Percentiles rank a stretch among this genome's conserved stretches.
Evolutionary conservation across 2,113 vertebrate species (phyloP).

Genomic region (Tenebrosternarchus preto): DNA sequence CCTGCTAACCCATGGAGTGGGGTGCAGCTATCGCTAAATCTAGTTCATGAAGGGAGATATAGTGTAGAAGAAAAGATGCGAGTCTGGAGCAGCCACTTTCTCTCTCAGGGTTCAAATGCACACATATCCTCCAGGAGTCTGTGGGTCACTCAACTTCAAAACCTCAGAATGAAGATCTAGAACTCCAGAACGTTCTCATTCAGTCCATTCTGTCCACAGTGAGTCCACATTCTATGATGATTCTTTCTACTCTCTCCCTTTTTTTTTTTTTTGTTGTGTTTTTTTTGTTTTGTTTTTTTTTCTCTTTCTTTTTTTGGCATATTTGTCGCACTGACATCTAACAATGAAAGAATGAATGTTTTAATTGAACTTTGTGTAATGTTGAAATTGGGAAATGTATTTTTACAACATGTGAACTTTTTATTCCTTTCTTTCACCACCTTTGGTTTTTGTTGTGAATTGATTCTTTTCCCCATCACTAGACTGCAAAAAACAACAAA

Average conservation of each 20-base stretch:
- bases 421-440: slow-evolving; percentile 62
- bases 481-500: slow-evolving; percentile 77
- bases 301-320: slow-evolving; percentile 41
- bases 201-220: slow-evolving; percentile 60
- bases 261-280: neutral
- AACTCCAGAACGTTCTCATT: slow-evolving; percentile 52
- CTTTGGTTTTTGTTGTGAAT: slow-evolving; percentile 72
- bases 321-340: slow-evolving; percentile 73
- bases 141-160: slow-evolving; percentile 19
- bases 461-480: slow-evolving; percentile 67
- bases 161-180: slow-evolving; percentile 58
- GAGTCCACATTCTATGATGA: slow-evolving; percentile 45
- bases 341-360: slow-evolving; percentile 74
- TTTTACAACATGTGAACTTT: slow-evolving; percentile 81
- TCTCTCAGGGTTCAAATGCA: slow-evolving; percentile 81
- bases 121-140: slow-evolving; percentile 66
- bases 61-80: slow-evolving; percentile 49
- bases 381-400: slow-evolving; percentile 80
- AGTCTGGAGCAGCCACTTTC: slow-evolving; percentile 71
- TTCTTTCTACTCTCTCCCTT: slow-evolving; percentile 4
- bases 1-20: neutral
- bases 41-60: slow-evolving; percentile 16
- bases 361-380: slow-evolving; percentile 71
- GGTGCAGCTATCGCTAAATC: slow-evolving; percentile 1
- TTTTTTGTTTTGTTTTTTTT: neutral